Conservation (phyloP, 2,888 invertebrate genomes). For the Mesorhabditis belari region DNA sequence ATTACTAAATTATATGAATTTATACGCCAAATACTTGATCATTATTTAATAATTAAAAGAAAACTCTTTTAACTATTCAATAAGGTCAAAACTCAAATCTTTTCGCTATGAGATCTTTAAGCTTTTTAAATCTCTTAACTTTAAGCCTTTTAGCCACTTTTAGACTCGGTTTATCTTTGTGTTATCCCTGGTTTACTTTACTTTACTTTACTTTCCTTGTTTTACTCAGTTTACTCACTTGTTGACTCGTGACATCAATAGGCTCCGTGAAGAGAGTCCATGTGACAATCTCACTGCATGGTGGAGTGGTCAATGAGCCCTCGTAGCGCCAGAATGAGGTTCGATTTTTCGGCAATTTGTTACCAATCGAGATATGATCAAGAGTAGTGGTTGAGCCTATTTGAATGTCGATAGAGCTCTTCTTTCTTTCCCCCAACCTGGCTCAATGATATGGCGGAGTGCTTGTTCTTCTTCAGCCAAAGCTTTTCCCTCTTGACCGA, state of each 20-base stretch:
- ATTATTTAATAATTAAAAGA: too few species aligned
- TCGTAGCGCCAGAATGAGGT: conserved; percentile 41
- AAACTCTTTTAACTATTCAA: too few species aligned
- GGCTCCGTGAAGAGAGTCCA: conserved; percentile 51
- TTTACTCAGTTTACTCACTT: conserved; percentile 13
- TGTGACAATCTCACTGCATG: conserved; percentile 47
- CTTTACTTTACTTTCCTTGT: not conserved
- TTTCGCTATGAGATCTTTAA: not conserved
- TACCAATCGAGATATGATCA: conserved; percentile 23
- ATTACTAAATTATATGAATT: too few species aligned
- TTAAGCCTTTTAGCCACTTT: not conserved
- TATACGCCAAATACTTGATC: too few species aligned
- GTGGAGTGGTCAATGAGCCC: conserved; percentile 49
- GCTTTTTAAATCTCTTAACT: not conserved
- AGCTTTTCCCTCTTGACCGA: conserved; percentile 30
- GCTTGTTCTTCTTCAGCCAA: conserved; percentile 20
- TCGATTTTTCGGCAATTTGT: conserved; percentile 37
- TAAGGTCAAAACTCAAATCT: too few species aligned
- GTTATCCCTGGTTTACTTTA: not conserved
- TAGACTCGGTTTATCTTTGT: not conserved
- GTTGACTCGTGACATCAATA: conserved; percentile 37
- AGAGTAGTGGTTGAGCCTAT: conserved; percentile 17
- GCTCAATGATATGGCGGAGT: conserved; percentile 1
- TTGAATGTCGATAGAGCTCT: too few species aligned
- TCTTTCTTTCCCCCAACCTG: too few species aligned